phyloP scores from a whole-genome alignment of 2,888 invertebrate species.

The Drosophila ezoana region DNA sequence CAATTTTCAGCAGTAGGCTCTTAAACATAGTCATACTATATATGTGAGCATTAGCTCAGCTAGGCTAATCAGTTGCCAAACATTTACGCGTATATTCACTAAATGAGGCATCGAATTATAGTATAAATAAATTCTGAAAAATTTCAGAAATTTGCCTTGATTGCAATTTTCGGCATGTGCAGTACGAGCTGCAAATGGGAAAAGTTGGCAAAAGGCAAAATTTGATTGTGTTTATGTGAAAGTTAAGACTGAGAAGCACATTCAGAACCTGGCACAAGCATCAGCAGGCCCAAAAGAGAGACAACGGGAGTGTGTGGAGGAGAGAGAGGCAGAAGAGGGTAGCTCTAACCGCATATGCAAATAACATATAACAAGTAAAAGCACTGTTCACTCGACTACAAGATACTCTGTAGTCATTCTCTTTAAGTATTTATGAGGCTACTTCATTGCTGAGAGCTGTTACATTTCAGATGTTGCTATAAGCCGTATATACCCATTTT shows the following conservation, averaged over 20 bases:
- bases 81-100: slow-evolving; percentile 2
- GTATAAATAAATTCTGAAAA: slow-evolving; percentile 8
- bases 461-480: not conserved
- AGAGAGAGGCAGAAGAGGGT: not conserved
- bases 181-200: slow-evolving; percentile 19
- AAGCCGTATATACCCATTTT: not conserved
- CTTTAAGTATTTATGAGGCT: not conserved
- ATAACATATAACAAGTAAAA: slow-evolving; percentile 29
- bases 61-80: not conserved
- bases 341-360: slow-evolving; percentile 22
- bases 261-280: slow-evolving; percentile 5
- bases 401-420: slow-evolving; percentile 6
- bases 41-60: not conserved
- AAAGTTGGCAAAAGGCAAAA: slow-evolving; percentile 33
- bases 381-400: not conserved
- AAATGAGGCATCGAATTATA: slow-evolving; percentile 11
- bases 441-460: not conserved
- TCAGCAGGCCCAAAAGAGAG: not conserved
- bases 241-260: slow-evolving; percentile 14
- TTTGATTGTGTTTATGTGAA: slow-evolving; percentile 45
- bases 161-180: slow-evolving; percentile 17
- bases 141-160: slow-evolving; percentile 8
- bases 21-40: not conserved
- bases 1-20: slow-evolving; percentile 32
- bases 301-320: not conserved